Base-by-base conservation (phyloP, 2,797 vertebrate species). In the Phylloscopus collybita region DNA sequence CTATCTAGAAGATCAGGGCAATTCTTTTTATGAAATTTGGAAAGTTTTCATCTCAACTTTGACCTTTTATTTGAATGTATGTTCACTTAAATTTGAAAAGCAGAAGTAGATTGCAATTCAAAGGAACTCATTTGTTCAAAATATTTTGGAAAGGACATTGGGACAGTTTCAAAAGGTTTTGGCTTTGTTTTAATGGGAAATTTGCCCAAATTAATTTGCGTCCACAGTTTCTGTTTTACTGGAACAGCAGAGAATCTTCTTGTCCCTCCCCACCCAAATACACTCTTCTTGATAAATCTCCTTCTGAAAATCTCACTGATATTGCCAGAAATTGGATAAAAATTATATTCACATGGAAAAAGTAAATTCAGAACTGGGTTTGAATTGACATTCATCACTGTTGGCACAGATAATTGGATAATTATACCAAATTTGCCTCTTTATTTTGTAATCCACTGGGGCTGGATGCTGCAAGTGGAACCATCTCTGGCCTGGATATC, bases 151-250 rank as follows among this genome's bases (percentile, higher is more conserved):
- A 96, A 66, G 69, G 91, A 62, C 72, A 84, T 62, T 78, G 62
- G 80, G 80, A 60, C 16, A 62, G 29, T 92, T 94, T 95, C 34
- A 85, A 66, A 95, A 79, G 49, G 56, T 81, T 91, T 80, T 62
- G 61, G 18, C 80, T 94, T 94, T 92, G 73, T 95, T 96, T 95
- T 73, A 72, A 76, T 74, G 34, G 92, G 92, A 94, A 92, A 90
- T 66, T 64, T 88, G 95, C 90, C 95, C 86, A 92, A 94, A 93
- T 83, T 91, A 89, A 91, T 86, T 92, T 93, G 49, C 44, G 91
- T 59, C 59, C 70, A 66, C 5, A 1, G 66, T 84, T 93, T 88
- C 62, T 86, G 59, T 62, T 97, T 62, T 82, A 79, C 92, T 96
- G 88, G 92, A 96, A 59, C 38, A 87, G 95, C 89, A 79, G 83